phyloP scores from a whole-genome alignment of 1,140 invertebrate genomes.

The Drosophila albomicans region DNA sequence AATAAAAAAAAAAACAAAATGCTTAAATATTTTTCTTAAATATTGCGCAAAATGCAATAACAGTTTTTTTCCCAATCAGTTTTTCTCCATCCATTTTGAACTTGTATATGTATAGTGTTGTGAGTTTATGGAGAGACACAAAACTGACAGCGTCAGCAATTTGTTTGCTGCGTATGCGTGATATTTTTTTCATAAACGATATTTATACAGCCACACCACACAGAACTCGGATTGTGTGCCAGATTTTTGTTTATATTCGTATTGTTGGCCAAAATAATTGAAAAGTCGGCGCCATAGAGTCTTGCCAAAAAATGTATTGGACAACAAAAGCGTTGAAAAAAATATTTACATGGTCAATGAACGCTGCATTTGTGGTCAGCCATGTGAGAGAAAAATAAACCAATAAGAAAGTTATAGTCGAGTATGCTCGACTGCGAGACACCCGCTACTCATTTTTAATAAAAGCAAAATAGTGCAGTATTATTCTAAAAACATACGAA shows the following conservation, averaged over 20 bases:
- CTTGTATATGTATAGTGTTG: not conserved
- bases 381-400: conserved; percentile 17
- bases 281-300: conserved; percentile 62
- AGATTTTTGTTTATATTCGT: conserved; percentile 57
- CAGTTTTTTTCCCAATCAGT: conserved; percentile 40
- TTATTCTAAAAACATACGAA: too few species aligned
- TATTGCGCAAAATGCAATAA: conserved; percentile 61
- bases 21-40: conserved; percentile 35
- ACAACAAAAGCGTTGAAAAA: conserved; percentile 15
- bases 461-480: too few species aligned
- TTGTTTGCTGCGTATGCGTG: conserved; percentile 64
- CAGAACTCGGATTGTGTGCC: conserved; percentile 45
- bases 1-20: not conserved
- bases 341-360: conserved; percentile 29
- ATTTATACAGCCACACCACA: conserved; percentile 49
- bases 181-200: conserved; percentile 46
- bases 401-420: too few species aligned
- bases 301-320: conserved; percentile 67
- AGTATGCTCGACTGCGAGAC: too few species aligned
- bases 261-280: conserved; percentile 66
- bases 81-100: conserved; percentile 7
- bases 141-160: conserved; percentile 68
- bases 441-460: too few species aligned
- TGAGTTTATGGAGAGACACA: conserved; percentile 46
- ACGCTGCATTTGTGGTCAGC: conserved; percentile 29